Conservation (phyloP, 2,888 invertebrate genomes). For the Pteria penguin region DNA sequence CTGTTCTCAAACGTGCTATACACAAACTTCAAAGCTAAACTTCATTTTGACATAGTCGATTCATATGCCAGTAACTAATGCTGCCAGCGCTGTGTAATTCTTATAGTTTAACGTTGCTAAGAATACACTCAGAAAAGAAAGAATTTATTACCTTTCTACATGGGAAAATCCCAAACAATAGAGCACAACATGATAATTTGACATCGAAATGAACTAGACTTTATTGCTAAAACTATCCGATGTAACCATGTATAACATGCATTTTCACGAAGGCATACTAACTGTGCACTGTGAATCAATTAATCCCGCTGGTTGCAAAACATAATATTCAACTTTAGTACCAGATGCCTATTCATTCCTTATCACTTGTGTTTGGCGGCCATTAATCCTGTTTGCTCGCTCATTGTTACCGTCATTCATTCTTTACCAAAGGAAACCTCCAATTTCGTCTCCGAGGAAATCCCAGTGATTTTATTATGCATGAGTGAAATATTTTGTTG, state of each 20-base stretch:
- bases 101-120: too few species aligned
- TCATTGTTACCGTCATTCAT: conserved; percentile 9
- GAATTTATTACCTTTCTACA: conserved; percentile 40
- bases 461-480: conserved; percentile 38
- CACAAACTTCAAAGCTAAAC: too few species aligned
- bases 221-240: not conserved
- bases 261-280: not conserved
- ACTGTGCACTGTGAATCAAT: not conserved
- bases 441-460: conserved; percentile 37
- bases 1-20: too few species aligned
- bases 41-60: too few species aligned
- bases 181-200: not conserved
- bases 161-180: conserved; percentile 9
- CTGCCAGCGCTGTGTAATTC: too few species aligned
- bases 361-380: not conserved
- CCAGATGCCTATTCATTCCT: not conserved
- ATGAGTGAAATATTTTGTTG: conserved; percentile 37
- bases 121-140: conserved; percentile 33
- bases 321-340: not conserved
- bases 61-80: too few species aligned
- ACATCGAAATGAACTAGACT: not conserved
- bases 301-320: not conserved
- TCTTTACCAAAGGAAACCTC: conserved; percentile 20
- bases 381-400: not conserved
- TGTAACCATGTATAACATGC: conserved; percentile 1